Conservation (phyloP, 2,113 vertebrate genomes). For the Apteryx mantelli region DNA sequence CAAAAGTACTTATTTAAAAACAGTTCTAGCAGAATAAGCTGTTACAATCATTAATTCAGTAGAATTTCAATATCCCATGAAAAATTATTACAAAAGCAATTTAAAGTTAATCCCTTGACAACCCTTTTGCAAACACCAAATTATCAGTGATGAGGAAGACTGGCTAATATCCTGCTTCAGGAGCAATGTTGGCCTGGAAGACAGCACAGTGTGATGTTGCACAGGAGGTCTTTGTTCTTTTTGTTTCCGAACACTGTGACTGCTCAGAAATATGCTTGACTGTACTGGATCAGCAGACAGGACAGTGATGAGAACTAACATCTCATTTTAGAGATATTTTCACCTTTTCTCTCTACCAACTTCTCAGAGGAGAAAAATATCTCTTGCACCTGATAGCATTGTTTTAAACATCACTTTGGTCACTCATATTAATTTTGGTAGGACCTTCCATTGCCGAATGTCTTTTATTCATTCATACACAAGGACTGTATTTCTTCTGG, state of each 20-base stretch:
- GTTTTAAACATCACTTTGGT: not conserved
- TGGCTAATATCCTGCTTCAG: not conserved
- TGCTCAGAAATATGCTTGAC: not conserved
- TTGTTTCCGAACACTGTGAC: not conserved
- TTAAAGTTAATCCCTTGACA: not conserved
- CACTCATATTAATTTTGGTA: not conserved
- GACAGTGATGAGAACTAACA: not conserved
- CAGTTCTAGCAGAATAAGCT: not conserved
- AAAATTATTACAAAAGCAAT: constrained; percentile 18
- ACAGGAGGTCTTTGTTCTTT: not conserved
- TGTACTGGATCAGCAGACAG: not conserved
- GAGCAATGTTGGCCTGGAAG: not conserved
- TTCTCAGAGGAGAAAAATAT: not conserved
- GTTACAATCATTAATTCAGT: not conserved
- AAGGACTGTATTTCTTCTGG: not conserved
- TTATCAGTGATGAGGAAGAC: not conserved
- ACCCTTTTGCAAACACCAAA: not conserved
- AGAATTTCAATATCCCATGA: not conserved
- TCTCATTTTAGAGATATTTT: not conserved
- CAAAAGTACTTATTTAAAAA: not conserved
- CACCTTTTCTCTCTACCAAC: not conserved
- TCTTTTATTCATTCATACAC: not conserved
- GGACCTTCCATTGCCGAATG: not conserved
- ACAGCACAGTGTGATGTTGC: not conserved
- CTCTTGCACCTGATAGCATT: not conserved